Conservation (phyloP, 2,113 vertebrate genomes). For the Orthonyx spaldingii region DNA sequence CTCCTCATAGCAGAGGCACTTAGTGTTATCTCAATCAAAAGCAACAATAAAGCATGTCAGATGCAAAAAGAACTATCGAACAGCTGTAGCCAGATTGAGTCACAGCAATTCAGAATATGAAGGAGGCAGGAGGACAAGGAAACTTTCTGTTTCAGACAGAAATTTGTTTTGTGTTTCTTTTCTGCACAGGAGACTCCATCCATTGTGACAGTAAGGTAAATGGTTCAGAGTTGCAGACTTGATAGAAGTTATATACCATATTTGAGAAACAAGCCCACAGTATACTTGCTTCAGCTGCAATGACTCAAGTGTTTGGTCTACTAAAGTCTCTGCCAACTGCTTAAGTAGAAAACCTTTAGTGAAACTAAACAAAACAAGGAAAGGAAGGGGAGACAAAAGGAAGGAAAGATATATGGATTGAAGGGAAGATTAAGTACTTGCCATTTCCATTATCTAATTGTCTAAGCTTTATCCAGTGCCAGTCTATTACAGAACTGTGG, state of each 20-base stretch:
- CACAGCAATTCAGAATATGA: background rate
- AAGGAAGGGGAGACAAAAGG: background rate
- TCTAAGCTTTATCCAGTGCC: background rate
- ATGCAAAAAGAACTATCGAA: background rate
- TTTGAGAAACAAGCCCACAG: background rate
- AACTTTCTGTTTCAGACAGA: background rate
- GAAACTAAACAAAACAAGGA: background rate
- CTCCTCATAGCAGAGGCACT: background rate
- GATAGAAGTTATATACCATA: background rate
- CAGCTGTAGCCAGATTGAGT: background rate
- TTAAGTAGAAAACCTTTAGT: background rate
- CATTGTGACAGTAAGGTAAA: background rate
- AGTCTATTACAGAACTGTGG: background rate
- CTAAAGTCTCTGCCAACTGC: background rate
- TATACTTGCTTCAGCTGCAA: background rate
- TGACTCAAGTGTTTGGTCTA: background rate
- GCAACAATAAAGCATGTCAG: conserved; percentile 5
- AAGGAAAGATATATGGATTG: background rate
- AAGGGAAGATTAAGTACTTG: background rate
- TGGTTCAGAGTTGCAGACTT: background rate
- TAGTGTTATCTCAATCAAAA: conserved; percentile 2
- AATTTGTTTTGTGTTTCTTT: background rate
- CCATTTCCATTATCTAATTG: background rate
- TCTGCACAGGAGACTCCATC: background rate
- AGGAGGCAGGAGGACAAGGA: background rate